Evolutionary conservation across 2,797 vertebrate species (phyloP), one percentile per base, ranked within the genome.

Genomic region (Enteromius afrohamiltoni): DNA sequence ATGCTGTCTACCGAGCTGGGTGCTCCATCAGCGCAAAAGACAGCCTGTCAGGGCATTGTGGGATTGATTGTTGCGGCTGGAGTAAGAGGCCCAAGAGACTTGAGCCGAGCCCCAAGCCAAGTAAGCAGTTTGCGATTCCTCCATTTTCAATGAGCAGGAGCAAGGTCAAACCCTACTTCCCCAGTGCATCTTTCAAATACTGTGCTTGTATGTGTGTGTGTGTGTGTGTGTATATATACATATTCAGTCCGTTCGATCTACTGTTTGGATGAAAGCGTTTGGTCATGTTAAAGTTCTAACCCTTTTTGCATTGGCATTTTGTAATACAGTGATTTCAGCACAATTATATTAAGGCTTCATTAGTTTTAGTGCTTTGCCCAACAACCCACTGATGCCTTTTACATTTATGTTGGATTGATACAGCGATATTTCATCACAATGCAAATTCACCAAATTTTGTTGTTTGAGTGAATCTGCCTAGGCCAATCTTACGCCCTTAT

Each of bases 291-390:
- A 49, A 49, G 26, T 49, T n/a, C 45, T 60, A 62, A 58, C 16
- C 17, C 23, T 51, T 79, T n/a, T 23, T 71, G 26, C 34, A 45
- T 31, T 34, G 13, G 16, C 13, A 80, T 70, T 81, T 60, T 68
- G 58, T 51, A 69, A 58, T 55, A 82, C 53, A 85, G 58, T n/a
- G 45, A 62, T 55, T 76, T 80, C 47, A 80, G 45, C 67, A 45
- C 45, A 73, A 82, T 53, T 29, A 67, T 31, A 70, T 85, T 77
- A 76, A 76, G 70, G 83, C 77, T 81, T 53, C 7, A 19, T 80
- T 62, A 62, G 62, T 45, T 62, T 75, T 70, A 75, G 70, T 83
- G 45, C 69, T 29, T 82, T 10, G 10, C 58, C 21, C 31, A 77
- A 67, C 21, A 21, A 68, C 55, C n/a, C 19, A 55, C 23, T 31